Evolutionary conservation across 1,140 invertebrate species (phyloP), one percentile per base, ranked within the genome.

Genomic region (Heliconius eleuchia): DNA sequence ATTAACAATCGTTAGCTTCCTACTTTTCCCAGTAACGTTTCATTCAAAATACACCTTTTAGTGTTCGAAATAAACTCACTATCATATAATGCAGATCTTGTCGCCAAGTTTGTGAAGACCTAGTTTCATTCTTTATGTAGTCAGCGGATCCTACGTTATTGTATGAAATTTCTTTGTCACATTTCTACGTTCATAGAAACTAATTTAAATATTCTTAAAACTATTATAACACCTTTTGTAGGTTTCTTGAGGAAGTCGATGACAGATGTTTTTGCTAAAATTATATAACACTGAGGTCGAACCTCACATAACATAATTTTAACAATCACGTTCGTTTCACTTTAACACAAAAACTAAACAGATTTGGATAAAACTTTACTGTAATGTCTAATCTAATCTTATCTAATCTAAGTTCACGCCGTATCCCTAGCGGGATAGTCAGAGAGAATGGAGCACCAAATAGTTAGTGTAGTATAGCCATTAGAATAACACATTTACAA

Each of bases 91-190:
- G 70, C 70, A 39, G 70, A 37, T 71, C 34, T 71, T 71, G 70
- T 71, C 70, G 37, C 70, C 70, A 71, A 39, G 37, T 71, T 71
- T 71, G 71, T 39, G 71, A 71, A 71, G 71, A 71, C 71, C 71
- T 39, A 71, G 71, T 71, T 39, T 34, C 37, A 37, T 71, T 71
- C 71, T 71, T 39, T 71, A 71, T 19, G 37, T 39, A 37, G 34
- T 39, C 71, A 71, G 5, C 9, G 34, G 9, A 71, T 39, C n/a
- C 18, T 71, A 23, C 1, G 71, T 39, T 71, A 39, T 71, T 71
- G 34, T 71, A 71, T 71, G 37, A 71, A 39, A 71, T 71, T 71
- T 9, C 18, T 39, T 39, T 71, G 34, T 71, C 27, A 71, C 8
- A 71, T 39, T 71, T 71, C 30, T 16, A 37, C 16, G 19, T 37